Percentiles rank a stretch among this genome's conserved stretches.
Conservation (phyloP, 2,113 vertebrate genomes). For the Urocynchramus pylzowi region DNA sequence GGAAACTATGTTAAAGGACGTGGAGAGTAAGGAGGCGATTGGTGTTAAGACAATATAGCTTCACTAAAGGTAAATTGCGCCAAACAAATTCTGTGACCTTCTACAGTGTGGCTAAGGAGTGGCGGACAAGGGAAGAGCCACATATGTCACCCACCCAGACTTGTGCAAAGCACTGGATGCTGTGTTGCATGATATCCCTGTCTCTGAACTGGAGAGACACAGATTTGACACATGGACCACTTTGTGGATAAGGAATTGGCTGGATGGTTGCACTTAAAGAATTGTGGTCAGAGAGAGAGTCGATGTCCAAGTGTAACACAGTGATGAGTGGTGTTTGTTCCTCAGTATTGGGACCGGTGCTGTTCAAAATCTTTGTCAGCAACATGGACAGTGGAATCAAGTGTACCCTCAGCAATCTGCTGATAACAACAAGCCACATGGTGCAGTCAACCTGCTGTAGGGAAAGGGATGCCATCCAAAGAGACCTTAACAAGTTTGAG, state of each 20-base stretch:
- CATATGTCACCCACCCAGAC: not conserved
- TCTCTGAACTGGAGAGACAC: not conserved
- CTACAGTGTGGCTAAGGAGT: not conserved
- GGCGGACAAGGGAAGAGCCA: not conserved
- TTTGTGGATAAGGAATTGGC: not conserved
- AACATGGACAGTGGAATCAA: not conserved
- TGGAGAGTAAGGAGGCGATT: not conserved
- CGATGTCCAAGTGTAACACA: not conserved
- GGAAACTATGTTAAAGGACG: not conserved
- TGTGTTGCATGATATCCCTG: not conserved
- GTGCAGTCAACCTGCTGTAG: not conserved
- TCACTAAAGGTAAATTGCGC: not conserved
- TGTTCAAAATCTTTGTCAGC: not conserved
- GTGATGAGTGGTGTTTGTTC: not conserved
- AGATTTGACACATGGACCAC: not conserved
- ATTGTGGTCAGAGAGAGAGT: not conserved
- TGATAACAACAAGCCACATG: not conserved
- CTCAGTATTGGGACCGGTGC: rapidly evolving
- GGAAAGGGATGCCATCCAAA: not conserved
- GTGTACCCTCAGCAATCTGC: not conserved
- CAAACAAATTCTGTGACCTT: rapidly evolving
- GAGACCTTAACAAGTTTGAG: not conserved
- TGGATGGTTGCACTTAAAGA: not conserved
- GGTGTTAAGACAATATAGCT: not conserved
- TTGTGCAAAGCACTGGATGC: not conserved